These are phyloP conservation scores for Drosophila quinaria DNA, from an alignment of 2,888 invertebrate species.

Conservation along the genomic window DNA sequence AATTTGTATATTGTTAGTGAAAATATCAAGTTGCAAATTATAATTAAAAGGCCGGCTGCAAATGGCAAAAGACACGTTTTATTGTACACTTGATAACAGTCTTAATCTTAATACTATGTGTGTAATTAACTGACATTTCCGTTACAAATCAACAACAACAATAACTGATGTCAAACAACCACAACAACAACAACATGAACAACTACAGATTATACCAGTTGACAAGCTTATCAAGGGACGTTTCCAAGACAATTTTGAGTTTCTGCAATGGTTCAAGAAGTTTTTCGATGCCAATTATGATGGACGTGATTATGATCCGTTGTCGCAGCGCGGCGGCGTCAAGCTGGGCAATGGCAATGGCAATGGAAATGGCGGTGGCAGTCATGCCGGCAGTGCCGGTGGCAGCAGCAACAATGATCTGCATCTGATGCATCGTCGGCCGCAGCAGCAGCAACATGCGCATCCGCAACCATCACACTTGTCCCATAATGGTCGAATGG, in stretches of 20 bases:
- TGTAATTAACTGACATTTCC: constrained; percentile 75
- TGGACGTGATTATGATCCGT: constrained; percentile 97
- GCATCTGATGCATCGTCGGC: constrained; percentile 79
- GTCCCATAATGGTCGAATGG: constrained; percentile 37
- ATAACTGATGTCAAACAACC: constrained; percentile 35
- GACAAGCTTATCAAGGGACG: constrained; percentile 99
- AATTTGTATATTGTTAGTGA: background rate
- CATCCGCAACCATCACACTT: constrained; percentile 16
- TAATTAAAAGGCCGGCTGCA: no score
- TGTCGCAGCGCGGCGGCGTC: constrained; percentile 94
- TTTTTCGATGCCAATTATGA: constrained; percentile 99
- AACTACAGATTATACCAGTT: constrained; percentile 97
- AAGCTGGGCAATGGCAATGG: constrained; percentile 90
- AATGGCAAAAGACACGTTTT: constrained; percentile 11
- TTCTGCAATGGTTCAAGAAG: constrained; percentile 99
- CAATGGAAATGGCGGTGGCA: constrained; percentile 86
- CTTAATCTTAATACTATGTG: constrained; percentile 44
- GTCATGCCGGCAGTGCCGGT: constrained; percentile 86
- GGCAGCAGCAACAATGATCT: constrained; percentile 86
- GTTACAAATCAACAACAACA: constrained; percentile 78
- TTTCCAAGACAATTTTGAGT: constrained; percentile 99
- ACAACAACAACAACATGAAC: constrained; percentile 32
- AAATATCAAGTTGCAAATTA: background rate
- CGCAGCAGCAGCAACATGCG: constrained; percentile 22
- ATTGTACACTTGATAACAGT: constrained; percentile 26